Evolutionary conservation across 2,797 vertebrate genomes (phyloP), one percentile per base, ranked within the genome.

Genomic region (Ispidina lecontei): DNA sequence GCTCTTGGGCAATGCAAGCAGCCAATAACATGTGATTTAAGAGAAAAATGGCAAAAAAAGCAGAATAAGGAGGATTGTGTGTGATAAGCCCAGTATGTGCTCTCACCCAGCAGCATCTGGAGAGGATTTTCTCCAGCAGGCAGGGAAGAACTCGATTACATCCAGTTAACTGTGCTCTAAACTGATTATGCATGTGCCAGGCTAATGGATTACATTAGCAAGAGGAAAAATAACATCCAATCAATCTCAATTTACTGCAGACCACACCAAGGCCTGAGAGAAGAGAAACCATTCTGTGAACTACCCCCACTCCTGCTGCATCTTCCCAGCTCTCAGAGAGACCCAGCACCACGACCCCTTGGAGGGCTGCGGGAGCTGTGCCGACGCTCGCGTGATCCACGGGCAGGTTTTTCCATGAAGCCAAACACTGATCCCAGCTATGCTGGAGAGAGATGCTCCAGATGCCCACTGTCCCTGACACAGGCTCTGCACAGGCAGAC

Each of bases 131-230:
- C 99, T 98, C 98, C 98, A 98, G 98, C 99, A 99, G 98, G 99
- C 99, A 99, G 99, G 98, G 98, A 99, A 98, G 99, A 99, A 99
- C 99, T 99, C 98, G 99, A 99, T 99, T 99, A 99, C 99, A 99
- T 98, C 99, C 98, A 98, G 99, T 99, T 99, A 99, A 99, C 99
- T 99, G 99, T 98, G 98, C 98, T 98, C 99, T 99, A 99, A 99
- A 99, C 99, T 99, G 99, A 99, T 99, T 99, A 99, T 99, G 98
- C 99, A 99, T 99, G 99, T 99, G 99, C 99, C 98, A 99, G 99
- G 98, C 99, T 99, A 99, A 99, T 99, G 99, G 99, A 99, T 99
- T 99, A 99, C 98, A 99, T 99, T 99, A 99, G 99, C 99, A 98
- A 99, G 98, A 99, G 99, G 99, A 99, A 99, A 99, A 99, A 99